Conservation (phyloP, 23 tunicate genomes). For the Styela plicata region DNA sequence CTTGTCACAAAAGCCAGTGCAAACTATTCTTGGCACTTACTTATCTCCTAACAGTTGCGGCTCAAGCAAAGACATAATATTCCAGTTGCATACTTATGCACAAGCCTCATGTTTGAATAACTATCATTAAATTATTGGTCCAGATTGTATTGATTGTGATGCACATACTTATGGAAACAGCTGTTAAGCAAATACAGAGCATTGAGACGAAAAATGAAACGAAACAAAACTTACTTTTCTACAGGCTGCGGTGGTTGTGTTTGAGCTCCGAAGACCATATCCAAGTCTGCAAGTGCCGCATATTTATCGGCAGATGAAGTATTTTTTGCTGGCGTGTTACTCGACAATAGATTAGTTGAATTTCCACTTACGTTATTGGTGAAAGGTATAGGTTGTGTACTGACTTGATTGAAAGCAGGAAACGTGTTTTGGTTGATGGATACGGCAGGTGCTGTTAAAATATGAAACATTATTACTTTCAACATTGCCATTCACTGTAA, state of each 20-base stretch:
- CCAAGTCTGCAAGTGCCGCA: conserved; percentile 75
- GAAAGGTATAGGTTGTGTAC: conserved; percentile 19
- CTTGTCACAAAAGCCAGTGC: too few species aligned
- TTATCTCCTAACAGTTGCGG: too few species aligned
- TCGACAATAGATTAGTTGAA: not conserved
- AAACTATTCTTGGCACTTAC: too few species aligned
- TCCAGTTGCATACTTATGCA: too few species aligned
- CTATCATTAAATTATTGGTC: too few species aligned
- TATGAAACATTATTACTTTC: conserved; percentile 28
- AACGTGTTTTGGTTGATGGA: conserved; percentile 17
- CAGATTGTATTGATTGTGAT: too few species aligned
- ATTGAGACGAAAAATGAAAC: too few species aligned
- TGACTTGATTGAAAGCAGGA: conserved; percentile 23
- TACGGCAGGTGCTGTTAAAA: conserved; percentile 24
- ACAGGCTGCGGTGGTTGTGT: not conserved
- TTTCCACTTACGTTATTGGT: conserved; percentile 2
- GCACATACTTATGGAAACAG: too few species aligned
- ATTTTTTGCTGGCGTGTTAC: conserved; percentile 10
- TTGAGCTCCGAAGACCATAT: not conserved
- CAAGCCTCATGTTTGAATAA: too few species aligned
- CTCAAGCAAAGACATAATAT: too few species aligned
- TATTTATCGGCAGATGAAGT: conserved; percentile 62
- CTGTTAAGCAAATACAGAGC: too few species aligned
- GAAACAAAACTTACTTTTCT: not conserved
- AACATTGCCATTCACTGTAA: too few species aligned